Evolutionary conservation across 2,113 vertebrate species (phyloP).

Genomic region (Eidolon helvum): DNA sequence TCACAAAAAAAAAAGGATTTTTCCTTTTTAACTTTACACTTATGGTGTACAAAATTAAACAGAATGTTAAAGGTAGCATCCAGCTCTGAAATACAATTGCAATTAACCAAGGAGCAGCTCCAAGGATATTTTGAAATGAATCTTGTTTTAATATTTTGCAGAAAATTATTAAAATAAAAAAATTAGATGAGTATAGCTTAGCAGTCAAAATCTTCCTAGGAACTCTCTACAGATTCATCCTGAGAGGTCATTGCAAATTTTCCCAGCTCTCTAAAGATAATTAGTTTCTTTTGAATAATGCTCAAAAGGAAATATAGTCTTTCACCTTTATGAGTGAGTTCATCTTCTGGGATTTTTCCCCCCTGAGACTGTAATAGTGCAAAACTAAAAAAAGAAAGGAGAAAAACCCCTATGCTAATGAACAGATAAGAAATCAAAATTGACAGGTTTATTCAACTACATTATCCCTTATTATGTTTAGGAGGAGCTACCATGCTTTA

Average conservation of each 20-base stretch:
- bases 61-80: not conserved
- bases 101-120: not conserved
- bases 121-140: not conserved
- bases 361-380: not conserved
- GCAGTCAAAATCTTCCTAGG: conserved; percentile 47
- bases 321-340: not conserved
- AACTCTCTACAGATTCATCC: conserved; percentile 24
- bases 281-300: conserved; percentile 62
- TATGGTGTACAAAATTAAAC: not conserved
- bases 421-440: conserved; percentile 24
- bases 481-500: not conserved
- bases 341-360: not conserved
- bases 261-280: conserved; percentile 47
- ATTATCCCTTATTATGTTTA: not conserved
- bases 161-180: conserved; percentile 50
- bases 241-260: conserved; percentile 28
- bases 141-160: conserved; percentile 19
- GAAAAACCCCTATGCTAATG: not conserved
- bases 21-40: not conserved
- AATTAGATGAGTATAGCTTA: not conserved
- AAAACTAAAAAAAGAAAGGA: not conserved
- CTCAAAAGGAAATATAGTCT: conserved; percentile 56
- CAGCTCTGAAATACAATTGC: not conserved
- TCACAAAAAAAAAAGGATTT: not conserved
- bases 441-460: not conserved